A percentile compares a stretch with the other conserved stretches of the same genome.
phyloP scores from a whole-genome alignment of 2,888 invertebrate genomes.

The Auanema freiburgensis region DNA sequence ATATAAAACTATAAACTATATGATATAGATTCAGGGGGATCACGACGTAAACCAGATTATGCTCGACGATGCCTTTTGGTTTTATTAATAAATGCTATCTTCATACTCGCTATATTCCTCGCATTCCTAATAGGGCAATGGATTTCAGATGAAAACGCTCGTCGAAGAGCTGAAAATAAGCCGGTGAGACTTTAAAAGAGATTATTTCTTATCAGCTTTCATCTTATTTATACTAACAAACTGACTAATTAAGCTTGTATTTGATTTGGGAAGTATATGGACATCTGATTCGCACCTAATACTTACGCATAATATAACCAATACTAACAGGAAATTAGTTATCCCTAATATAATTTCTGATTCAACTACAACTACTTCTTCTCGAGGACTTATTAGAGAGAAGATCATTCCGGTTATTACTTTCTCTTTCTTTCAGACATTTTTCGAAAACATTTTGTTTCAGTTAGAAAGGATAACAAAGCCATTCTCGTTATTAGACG shows the following conservation, averaged over 20 bases:
- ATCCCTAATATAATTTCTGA: too few species aligned
- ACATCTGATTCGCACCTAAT: too few species aligned
- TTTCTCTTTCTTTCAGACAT: too few species aligned
- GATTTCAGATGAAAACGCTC: constrained; percentile 38
- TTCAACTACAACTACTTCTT: too few species aligned
- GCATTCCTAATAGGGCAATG: constrained; percentile 56
- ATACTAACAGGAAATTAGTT: too few species aligned
- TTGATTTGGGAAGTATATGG: too few species aligned
- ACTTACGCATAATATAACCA: too few species aligned
- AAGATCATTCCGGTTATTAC: too few species aligned
- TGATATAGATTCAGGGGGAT: constrained; percentile 1
- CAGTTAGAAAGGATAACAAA: constrained; percentile 6
- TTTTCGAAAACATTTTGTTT: background rate
- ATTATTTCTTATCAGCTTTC: background rate
- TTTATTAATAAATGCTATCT: constrained; percentile 49
- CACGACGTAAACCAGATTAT: constrained; percentile 71
- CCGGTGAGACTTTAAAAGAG: constrained; percentile 20
- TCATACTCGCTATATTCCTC: constrained; percentile 49
- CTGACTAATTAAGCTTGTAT: too few species aligned
- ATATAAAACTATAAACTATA: too few species aligned
- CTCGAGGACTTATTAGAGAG: too few species aligned
- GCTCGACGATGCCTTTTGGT: constrained; percentile 46
- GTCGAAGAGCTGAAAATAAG: constrained; percentile 8
- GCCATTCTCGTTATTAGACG: constrained; percentile 5
- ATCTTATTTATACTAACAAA: background rate